Percentiles rank a stretch among this genome's conserved stretches.
These are phyloP conservation scores for Episyrphus balteatus DNA, from an alignment of 1,140 invertebrate genomes.

Conservation along the genomic window DNA sequence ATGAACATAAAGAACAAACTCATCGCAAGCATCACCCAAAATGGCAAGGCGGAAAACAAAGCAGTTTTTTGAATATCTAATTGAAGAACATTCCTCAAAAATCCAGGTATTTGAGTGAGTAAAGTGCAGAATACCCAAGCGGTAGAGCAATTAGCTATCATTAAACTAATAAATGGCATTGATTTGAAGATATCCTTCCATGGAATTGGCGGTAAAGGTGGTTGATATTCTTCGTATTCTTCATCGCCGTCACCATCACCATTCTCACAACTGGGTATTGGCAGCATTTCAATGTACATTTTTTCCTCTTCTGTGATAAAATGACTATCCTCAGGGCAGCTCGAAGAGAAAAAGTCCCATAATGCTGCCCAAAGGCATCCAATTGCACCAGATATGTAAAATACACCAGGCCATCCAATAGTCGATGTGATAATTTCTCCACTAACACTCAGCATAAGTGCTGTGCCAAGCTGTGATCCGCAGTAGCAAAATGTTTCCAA, in stretches of 20 bases:
- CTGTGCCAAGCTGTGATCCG: background rate
- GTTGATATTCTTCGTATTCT: too few relatives aligned
- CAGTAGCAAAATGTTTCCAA: background rate
- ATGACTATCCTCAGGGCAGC: slow-evolving; percentile 10
- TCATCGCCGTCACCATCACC: too few relatives aligned
- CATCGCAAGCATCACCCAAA: slow-evolving; percentile 55
- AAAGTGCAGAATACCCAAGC: slow-evolving; percentile 91
- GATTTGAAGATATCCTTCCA: slow-evolving; percentile 72
- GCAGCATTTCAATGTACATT: slow-evolving; percentile 45
- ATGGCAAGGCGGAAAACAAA: slow-evolving; percentile 62
- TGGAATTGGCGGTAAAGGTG: slow-evolving; percentile 37
- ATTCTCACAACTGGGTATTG: too few relatives aligned
- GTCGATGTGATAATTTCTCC: slow-evolving; percentile 40
- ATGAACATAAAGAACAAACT: slow-evolving; percentile 37
- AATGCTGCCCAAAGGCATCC: background rate
- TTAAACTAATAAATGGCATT: slow-evolving; percentile 69
- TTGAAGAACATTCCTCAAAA: slow-evolving; percentile 67
- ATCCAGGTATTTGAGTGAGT: slow-evolving; percentile 80
- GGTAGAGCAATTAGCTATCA: slow-evolving; percentile 75
- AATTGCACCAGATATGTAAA: background rate
- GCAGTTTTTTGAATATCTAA: slow-evolving; percentile 66
- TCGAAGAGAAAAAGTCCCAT: too few relatives aligned
- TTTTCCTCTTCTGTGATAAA: slow-evolving; percentile 49
- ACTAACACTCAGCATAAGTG: slow-evolving; percentile 50
- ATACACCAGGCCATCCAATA: background rate